Conservation (phyloP, 2,888 invertebrate genomes). For the Nomada fucata region DNA sequence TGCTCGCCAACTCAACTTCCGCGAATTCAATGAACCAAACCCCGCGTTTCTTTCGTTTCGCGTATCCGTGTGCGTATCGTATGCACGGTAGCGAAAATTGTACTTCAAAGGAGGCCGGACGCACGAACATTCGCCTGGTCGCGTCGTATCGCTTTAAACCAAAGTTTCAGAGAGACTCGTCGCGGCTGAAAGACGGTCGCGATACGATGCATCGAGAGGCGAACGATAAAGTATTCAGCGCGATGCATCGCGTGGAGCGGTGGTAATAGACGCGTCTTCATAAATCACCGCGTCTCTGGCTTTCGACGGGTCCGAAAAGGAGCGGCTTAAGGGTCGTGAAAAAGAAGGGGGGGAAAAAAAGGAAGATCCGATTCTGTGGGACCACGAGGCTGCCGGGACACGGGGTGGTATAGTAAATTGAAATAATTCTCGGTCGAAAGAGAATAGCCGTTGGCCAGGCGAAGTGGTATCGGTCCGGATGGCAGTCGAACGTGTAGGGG, state of each 20-base stretch:
- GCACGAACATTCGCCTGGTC: no score
- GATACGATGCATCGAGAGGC: conserved; percentile 14
- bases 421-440: conserved; percentile 78
- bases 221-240: conserved; percentile 47
- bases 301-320: conserved; percentile 53
- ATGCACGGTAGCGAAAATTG: no score
- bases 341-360: conserved; percentile 35
- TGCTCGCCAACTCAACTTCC: no score
- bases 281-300: conserved; percentile 67
- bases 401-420: conserved; percentile 78
- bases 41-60: no score
- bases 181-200: conserved; percentile 5
- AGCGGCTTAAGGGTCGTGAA: conserved; percentile 20
- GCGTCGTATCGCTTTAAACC: no score
- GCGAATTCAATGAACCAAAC: no score
- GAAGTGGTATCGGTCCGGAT: conserved; percentile 65
- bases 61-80: no score
- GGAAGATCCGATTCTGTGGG: conserved; percentile 55
- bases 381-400: conserved; percentile 51
- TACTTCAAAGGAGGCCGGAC: no score
- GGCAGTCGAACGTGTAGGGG: conserved; percentile 52
- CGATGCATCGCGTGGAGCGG: conserved; percentile 37
- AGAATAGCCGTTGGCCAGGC: conserved; percentile 75
- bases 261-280: conserved; percentile 73
- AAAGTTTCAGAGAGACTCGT: not conserved